phyloP scores from a whole-genome alignment of 1,140 invertebrate species.

The Ectropis grisescens region DNA sequence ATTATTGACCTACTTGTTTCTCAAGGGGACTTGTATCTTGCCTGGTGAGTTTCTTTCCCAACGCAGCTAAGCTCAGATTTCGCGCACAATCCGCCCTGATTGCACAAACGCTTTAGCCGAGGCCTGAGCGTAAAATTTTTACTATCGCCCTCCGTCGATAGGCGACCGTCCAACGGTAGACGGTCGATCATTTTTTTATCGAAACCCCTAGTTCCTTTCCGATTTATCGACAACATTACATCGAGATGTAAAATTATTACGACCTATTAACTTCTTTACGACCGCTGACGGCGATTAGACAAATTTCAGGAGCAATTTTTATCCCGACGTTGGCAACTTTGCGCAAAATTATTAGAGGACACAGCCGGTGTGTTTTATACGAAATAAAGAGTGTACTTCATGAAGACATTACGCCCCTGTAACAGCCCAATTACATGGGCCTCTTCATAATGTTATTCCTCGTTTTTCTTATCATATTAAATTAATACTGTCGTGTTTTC shows the following conservation, averaged over 20 bases:
- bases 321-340: no score
- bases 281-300: neutral
- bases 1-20: no score
- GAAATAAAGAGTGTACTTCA: neutral
- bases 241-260: no score
- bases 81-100: conserved; percentile 44
- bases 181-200: conserved; percentile 3
- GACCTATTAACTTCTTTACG: neutral
- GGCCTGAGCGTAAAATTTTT: conserved; percentile 42
- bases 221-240: neutral
- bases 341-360: no score
- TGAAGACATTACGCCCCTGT: conserved; percentile 5
- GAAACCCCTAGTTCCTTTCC: neutral
- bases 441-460: conserved; percentile 4
- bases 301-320: neutral
- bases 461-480: conserved; percentile 7
- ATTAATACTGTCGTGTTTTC: conserved; percentile 4
- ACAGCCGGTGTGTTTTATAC: no score
- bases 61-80: conserved; percentile 34
- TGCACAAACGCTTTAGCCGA: conserved; percentile 43
- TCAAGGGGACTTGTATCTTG: no score
- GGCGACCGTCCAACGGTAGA: conserved; percentile 1
- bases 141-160: conserved; percentile 13
- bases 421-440: conserved; percentile 5
- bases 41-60: no score